phyloP scores from a whole-genome alignment of 2,113 vertebrate species.

The Carlito syrichta region DNA sequence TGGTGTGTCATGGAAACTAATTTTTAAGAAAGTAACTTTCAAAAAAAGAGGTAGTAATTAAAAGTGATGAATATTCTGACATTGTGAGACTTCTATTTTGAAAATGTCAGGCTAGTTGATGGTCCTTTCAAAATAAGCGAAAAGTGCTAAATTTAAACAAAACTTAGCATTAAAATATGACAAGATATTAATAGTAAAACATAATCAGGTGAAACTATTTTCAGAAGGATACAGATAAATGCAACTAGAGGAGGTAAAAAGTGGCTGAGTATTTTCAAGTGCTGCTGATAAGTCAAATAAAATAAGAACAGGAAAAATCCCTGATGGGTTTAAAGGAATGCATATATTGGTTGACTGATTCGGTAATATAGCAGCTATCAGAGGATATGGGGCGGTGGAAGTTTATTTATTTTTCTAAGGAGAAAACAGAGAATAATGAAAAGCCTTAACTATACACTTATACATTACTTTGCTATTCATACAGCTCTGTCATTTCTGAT shows the following conservation, averaged over 20 bases:
- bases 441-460: neutral
- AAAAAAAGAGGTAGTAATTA: neutral
- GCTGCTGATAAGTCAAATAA: neutral
- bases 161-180: neutral
- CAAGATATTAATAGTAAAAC: neutral
- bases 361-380: neutral
- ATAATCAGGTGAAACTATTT: neutral
- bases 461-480: neutral
- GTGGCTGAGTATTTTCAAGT: neutral
- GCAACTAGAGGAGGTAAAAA: neutral
- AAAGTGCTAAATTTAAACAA: neutral
- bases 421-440: neutral
- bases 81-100: neutral
- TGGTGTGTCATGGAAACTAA: neutral
- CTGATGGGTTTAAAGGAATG: neutral
- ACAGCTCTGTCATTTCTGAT: neutral
- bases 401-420: neutral
- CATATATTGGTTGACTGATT: neutral
- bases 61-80: neutral
- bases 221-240: neutral
- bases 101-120: neutral
- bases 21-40: neutral
- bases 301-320: neutral
- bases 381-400: neutral
- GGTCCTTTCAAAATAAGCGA: neutral